phyloP scores from a whole-genome alignment of 1,140 invertebrate species.

The Potamilus streckersoni region DNA sequence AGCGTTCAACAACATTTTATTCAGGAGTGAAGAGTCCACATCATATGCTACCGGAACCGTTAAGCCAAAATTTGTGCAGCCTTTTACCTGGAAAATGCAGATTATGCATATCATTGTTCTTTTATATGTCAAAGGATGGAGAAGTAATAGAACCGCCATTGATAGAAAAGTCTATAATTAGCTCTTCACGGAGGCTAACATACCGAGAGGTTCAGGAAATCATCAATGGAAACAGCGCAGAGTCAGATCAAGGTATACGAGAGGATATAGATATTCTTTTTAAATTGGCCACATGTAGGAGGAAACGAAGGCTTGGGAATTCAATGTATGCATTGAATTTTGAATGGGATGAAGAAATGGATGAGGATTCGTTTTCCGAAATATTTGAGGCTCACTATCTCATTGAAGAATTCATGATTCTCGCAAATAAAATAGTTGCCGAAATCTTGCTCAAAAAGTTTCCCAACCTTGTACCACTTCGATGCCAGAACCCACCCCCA shows the following conservation, averaged over 20 bases:
- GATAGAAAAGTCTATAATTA: conserved; percentile 38
- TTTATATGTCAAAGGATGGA: conserved; percentile 36
- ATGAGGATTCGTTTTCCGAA: conserved; percentile 35
- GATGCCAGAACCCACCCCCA: conserved; percentile 38
- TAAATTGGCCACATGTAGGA: conserved; percentile 37
- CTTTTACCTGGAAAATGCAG: conserved; percentile 57
- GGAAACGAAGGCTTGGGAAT: conserved; percentile 38
- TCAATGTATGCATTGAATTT: conserved; percentile 37
- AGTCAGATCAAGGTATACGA: conserved; percentile 2
- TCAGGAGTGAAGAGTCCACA: conserved; percentile 48
- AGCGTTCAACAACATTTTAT: conserved; percentile 60
- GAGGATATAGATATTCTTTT: conserved; percentile 35
- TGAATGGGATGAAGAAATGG: conserved; percentile 27
- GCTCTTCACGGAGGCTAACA: conserved; percentile 39
- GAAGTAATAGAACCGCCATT: conserved; percentile 12
- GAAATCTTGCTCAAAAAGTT: conserved; percentile 30
- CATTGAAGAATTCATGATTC: conserved; percentile 55
- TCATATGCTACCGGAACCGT: conserved; percentile 66
- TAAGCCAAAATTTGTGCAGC: conserved; percentile 65
- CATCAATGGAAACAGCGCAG: conserved; percentile 7
- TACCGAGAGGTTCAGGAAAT: conserved; percentile 50
- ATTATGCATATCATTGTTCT: conserved; percentile 49
- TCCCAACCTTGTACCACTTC: conserved; percentile 34
- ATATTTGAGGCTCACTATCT: conserved; percentile 52
- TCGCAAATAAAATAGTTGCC: conserved; percentile 41